Evolutionary conservation across 2,888 invertebrate genomes (phyloP).

Genomic region (Lithophane leautieri): DNA sequence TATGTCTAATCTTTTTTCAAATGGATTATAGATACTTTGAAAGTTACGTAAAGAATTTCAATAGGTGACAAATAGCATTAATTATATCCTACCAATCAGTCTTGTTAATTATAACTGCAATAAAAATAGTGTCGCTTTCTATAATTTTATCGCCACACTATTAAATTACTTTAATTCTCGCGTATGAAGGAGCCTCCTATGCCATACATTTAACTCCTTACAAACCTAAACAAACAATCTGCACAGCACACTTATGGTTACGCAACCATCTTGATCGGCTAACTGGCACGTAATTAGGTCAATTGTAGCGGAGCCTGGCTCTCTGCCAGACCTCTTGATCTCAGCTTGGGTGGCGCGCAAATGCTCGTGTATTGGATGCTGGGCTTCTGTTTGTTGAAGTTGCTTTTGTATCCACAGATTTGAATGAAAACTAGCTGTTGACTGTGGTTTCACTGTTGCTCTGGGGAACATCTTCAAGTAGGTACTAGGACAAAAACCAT

Average conservation of each 20-base stretch:
- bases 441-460: background rate
- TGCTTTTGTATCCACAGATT: slow-evolving; percentile 14
- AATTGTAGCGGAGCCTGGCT: slow-evolving; percentile 50
- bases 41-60: too few relatives aligned
- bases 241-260: slow-evolving; percentile 27
- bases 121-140: background rate
- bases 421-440: background rate
- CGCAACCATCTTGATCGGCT: slow-evolving; percentile 47
- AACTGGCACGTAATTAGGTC: slow-evolving; percentile 64
- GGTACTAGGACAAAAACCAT: background rate
- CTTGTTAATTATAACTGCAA: background rate
- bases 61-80: background rate
- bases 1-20: too few relatives aligned
- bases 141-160: too few relatives aligned
- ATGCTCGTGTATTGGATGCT: slow-evolving; percentile 2
- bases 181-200: background rate
- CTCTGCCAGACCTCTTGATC: slow-evolving; percentile 60
- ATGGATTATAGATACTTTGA: too few relatives aligned
- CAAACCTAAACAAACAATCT: background rate
- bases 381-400: background rate
- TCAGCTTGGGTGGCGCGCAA: slow-evolving; percentile 34
- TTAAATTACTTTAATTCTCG: background rate
- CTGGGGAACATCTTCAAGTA: background rate
- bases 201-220: background rate
- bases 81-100: background rate